These are phyloP conservation scores for Sturmia bella DNA, from an alignment of 2,888 invertebrate species.

Conservation along the genomic window DNA sequence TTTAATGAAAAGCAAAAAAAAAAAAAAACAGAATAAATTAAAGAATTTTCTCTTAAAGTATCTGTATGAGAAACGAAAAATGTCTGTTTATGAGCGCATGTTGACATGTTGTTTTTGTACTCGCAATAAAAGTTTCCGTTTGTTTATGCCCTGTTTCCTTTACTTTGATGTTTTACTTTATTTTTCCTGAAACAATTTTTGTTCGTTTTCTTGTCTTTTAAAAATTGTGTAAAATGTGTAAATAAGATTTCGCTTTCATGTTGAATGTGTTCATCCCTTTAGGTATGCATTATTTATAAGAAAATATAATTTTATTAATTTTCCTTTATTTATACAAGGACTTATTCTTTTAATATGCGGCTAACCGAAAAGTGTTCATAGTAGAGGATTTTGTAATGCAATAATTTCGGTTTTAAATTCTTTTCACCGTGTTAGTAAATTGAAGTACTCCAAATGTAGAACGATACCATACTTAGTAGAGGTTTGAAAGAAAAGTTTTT, in stretches of 20 bases:
- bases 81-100: neutral
- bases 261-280: too few species aligned
- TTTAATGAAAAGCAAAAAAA: conserved; percentile 5
- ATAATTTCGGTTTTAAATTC: too few species aligned
- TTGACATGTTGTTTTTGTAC: conserved; percentile 43
- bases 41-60: neutral
- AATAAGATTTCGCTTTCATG: conserved; percentile 5
- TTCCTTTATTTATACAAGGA: too few species aligned
- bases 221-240: conserved; percentile 6
- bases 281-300: too few species aligned
- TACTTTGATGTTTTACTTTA: conserved; percentile 50
- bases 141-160: conserved; percentile 52
- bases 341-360: too few species aligned
- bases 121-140: conserved; percentile 53
- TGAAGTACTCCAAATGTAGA: too few species aligned
- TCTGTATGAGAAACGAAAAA: neutral
- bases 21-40: neutral
- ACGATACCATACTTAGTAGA: too few species aligned
- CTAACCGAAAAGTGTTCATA: too few species aligned
- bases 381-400: too few species aligned
- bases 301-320: too few species aligned
- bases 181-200: neutral
- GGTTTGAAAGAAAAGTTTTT: too few species aligned
- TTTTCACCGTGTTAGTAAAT: too few species aligned
- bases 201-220: conserved; percentile 9